Evolutionary conservation across 2,113 vertebrate genomes (phyloP).

Genomic region (Axis porcinus): DNA sequence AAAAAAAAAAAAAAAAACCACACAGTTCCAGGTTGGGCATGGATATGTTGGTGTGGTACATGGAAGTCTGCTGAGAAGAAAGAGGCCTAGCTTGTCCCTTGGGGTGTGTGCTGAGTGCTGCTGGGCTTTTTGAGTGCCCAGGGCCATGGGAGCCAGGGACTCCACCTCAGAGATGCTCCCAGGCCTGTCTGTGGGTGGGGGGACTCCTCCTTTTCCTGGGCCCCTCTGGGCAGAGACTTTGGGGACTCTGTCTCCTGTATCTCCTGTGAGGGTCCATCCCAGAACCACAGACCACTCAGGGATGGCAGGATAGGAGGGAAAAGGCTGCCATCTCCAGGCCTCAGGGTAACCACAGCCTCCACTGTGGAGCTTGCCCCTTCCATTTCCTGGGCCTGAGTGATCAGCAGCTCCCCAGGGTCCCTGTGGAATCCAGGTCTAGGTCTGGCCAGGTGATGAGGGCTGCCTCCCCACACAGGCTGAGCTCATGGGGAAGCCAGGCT

Average conservation of each 20-base stretch:
- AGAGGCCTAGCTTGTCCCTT: not conserved
- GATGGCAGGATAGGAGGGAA: not conserved
- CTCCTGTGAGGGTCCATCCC: not conserved
- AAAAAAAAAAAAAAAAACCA: conserved; percentile 19
- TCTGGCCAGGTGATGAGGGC: not conserved
- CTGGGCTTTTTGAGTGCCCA: not conserved
- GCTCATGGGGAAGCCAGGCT: not conserved
- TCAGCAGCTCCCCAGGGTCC: not conserved
- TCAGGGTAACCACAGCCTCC: not conserved
- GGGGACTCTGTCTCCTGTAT: not conserved
- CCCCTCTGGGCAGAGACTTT: not conserved
- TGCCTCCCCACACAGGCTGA: not conserved
- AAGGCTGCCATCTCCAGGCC: not conserved
- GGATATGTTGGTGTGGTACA: not conserved
- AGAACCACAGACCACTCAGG: not conserved
- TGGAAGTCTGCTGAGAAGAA: not conserved
- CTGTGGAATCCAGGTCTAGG: not conserved
- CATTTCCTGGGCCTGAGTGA: not conserved
- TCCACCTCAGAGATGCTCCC: not conserved
- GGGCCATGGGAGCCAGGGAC: not conserved
- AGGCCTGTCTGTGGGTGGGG: not conserved
- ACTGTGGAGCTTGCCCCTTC: not conserved
- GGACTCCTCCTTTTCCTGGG: not conserved
- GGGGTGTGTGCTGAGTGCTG: not conserved
- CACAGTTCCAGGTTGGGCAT: not conserved